Evolutionary conservation across 2,113 vertebrate genomes (phyloP).

Genomic region (Myotis yumanensis): DNA sequence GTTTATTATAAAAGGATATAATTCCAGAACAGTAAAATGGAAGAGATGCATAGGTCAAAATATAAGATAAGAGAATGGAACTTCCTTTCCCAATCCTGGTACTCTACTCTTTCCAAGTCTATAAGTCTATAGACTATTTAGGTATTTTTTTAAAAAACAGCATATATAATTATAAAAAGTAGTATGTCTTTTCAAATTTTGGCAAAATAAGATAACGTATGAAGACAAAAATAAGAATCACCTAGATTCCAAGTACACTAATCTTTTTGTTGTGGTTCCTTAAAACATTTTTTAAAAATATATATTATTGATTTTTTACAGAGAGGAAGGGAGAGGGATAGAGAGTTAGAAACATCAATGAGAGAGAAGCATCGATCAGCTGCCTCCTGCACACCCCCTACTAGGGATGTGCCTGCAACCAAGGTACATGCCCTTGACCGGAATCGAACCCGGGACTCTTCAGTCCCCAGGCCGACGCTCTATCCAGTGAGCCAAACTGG

Average conservation of each 20-base stretch:
- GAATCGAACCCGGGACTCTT: too few species aligned
- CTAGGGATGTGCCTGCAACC: too few species aligned
- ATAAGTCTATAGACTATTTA: background rate
- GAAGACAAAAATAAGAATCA: slow-evolving; percentile 10
- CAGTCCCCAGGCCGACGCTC: too few species aligned
- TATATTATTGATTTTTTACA: too few species aligned
- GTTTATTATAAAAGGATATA: background rate
- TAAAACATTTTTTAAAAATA: background rate
- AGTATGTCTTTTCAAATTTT: background rate
- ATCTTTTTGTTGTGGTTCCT: background rate
- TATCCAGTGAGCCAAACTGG: too few species aligned
- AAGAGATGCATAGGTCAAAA: background rate
- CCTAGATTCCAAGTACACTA: background rate
- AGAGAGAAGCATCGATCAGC: too few species aligned
- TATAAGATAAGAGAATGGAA: background rate
- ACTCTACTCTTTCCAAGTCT: background rate
- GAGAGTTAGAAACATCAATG: too few species aligned
- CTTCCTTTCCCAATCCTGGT: background rate
- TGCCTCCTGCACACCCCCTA: too few species aligned
- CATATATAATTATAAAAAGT: slow-evolving; percentile 8
- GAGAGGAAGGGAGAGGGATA: too few species aligned
- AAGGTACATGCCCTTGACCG: too few species aligned
- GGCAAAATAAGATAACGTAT: background rate
- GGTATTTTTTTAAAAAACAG: background rate
- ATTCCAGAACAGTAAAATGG: background rate